phyloP scores from a whole-genome alignment of 2,888 invertebrate genomes.

The Oscheius sp. region DNA sequence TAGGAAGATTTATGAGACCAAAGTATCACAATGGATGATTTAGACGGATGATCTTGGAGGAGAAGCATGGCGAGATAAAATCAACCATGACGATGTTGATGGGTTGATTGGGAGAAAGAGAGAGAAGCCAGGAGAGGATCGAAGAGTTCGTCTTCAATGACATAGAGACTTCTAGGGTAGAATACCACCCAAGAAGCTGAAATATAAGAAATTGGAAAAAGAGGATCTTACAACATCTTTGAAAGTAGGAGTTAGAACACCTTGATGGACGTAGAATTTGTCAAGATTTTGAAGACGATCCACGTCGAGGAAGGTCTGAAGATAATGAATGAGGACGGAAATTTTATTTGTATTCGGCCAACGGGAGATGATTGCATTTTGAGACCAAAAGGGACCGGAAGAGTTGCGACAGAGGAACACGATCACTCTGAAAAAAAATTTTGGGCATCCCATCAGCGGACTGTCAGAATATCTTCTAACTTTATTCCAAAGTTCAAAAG shows the following conservation, averaged over 20 bases:
- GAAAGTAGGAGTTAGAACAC: slow-evolving; percentile 38
- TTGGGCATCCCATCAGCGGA: too few species aligned
- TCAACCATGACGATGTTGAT: slow-evolving; percentile 25
- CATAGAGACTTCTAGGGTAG: slow-evolving; percentile 8
- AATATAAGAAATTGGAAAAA: background rate
- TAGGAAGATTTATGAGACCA: too few species aligned
- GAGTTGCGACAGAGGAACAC: background rate
- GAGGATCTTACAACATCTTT: slow-evolving; percentile 35
- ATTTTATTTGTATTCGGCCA: slow-evolving; percentile 23
- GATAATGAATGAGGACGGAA: background rate
- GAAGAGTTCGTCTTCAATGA: background rate
- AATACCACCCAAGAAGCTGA: slow-evolving; percentile 9
- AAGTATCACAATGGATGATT: background rate
- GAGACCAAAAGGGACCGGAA: slow-evolving; percentile 21
- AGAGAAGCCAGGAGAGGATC: background rate
- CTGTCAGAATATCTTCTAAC: background rate
- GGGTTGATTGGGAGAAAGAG: background rate
- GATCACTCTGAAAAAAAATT: slow-evolving; percentile 7
- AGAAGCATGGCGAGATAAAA: slow-evolving; percentile 9
- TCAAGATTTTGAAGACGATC: slow-evolving; percentile 2
- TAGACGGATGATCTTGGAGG: slow-evolving; percentile 1
- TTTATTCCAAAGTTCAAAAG: background rate
- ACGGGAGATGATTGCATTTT: background rate
- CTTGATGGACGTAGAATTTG: slow-evolving; percentile 39
- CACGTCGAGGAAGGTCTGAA: background rate